Base-by-base conservation (phyloP, 2,888 invertebrate genomes). In the Callyntrura guangdongensis region DNA sequence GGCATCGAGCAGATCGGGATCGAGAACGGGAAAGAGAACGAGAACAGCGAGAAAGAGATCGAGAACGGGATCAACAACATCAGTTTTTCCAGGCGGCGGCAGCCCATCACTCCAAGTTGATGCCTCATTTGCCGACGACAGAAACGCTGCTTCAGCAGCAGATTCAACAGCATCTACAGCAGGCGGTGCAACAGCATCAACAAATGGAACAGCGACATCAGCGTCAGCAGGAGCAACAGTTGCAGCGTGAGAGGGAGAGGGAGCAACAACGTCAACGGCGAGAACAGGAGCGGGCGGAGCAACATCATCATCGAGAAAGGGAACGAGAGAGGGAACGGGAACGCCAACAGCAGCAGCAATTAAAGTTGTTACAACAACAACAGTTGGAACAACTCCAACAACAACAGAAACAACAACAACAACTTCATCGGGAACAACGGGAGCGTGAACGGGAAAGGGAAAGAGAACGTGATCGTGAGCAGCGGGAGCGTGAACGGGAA, bases 151-250 rank as follows among this genome's bases (percentile, higher is more conserved):
- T 86, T 0, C 61, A 83, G 8, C 86, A 88, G 22, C 87, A 89
- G 36, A 49, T 69, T 36, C 85, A 69, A 45, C 82, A 83, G 56
- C 91, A 88, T 79, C 45, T 79, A 14, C 77, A 79, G 49, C 77
- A 79, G 22, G 77, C 77, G 11, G 53, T 79, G 2, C 88, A 88
- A 59, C 81, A 79, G 14, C 87, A 87, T 20, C 87, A 79, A 45
- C 82, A 82, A 11, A 11, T 49, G 53, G 77, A 77, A 25, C 77
- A 77, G 25, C 49, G 77, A 2, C 85, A 90, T 69, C 90, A 90
- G 45, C 90, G 79, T 81, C 72, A 79, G 27, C 85, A 84, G 4
- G 85, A 85, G 22, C 81, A 83, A 12, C 86, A 85, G 83, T 36
- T 64, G 36, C 36, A 36, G 36, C 59, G 82, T 36, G 82, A 82